These are phyloP conservation scores for Lepus europaeus DNA, from an alignment of 2,113 vertebrate species.

Conservation along the genomic window DNA sequence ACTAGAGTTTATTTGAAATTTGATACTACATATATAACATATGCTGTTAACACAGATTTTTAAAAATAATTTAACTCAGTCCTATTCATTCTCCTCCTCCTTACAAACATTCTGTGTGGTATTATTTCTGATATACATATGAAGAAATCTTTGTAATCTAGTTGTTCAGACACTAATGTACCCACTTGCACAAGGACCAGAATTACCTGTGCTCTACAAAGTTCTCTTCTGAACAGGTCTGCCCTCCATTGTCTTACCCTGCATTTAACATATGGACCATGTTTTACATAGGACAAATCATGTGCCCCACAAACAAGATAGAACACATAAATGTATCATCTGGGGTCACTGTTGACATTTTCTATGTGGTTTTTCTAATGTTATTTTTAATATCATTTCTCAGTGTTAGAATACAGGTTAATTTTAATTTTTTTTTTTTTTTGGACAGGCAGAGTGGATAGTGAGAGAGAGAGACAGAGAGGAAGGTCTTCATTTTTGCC, in stretches of 20 bases:
- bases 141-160: slow-evolving; percentile 30
- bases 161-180: background rate
- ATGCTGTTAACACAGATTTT: background rate
- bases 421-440: too few species aligned
- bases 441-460: too few species aligned
- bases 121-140: slow-evolving; percentile 32
- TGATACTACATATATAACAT: slow-evolving; percentile 32
- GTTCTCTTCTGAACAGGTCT: background rate
- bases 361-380: too few species aligned
- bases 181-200: slow-evolving; percentile 8
- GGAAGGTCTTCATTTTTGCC: too few species aligned
- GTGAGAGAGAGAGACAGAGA: too few species aligned
- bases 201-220: background rate
- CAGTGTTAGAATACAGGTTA: too few species aligned
- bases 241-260: background rate
- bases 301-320: slow-evolving; percentile 40
- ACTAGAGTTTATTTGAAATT: slow-evolving; percentile 52
- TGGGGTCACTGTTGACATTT: too few species aligned
- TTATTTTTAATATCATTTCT: too few species aligned
- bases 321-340: background rate
- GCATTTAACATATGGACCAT: slow-evolving; percentile 19
- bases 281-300: slow-evolving; percentile 37
- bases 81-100: background rate
- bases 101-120: background rate
- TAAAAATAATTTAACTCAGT: slow-evolving; percentile 34